A percentile compares a stretch with the other conserved stretches of the same genome.
Evolutionary conservation across 2,113 vertebrate genomes (phyloP).

Genomic region (Speoplatyrhinus poulsoni): DNA sequence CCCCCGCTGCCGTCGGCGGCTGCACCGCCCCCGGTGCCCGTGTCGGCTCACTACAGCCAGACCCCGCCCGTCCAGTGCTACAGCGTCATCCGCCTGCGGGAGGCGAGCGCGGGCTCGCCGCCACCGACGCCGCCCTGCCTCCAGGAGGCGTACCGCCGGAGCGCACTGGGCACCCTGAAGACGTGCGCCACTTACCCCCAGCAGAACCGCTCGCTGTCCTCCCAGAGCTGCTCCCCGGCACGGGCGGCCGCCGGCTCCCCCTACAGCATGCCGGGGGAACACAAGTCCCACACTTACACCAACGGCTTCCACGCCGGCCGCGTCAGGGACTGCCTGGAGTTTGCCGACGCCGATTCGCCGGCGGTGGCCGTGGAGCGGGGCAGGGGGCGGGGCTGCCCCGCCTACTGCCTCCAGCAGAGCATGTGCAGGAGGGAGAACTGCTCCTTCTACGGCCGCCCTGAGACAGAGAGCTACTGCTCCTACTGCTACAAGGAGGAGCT

Average conservation of each 20-base stretch:
- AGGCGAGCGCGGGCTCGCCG: slow-evolving; percentile 79
- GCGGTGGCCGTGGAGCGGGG: slow-evolving; percentile 83
- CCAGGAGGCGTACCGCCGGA: slow-evolving; percentile 85
- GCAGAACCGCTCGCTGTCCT: slow-evolving; percentile 94
- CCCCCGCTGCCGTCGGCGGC: slow-evolving; percentile 65
- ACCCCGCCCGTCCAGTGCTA: slow-evolving; percentile 90
- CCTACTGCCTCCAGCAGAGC: slow-evolving; percentile 89
- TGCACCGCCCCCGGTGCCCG: slow-evolving; percentile 81
- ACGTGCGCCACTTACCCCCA: slow-evolving; percentile 97
- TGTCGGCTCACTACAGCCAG: slow-evolving; percentile 93
- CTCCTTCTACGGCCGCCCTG: slow-evolving; percentile 94
- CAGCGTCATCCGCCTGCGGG: slow-evolving; percentile 93
- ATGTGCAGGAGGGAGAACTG: slow-evolving; percentile 96
- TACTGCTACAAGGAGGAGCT: slow-evolving; percentile 98
- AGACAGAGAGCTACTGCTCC: slow-evolving; percentile 97
- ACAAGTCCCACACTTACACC: slow-evolving; percentile 94
- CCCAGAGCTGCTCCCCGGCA: slow-evolving; percentile 94
- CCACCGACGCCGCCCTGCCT: slow-evolving; percentile 78
- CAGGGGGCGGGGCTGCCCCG: neutral
- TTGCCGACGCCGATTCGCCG: slow-evolving; percentile 87
- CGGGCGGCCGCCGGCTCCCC: slow-evolving; percentile 85
- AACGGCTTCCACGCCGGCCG: slow-evolving; percentile 87
- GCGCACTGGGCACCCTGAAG: slow-evolving; percentile 87
- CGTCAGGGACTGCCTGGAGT: slow-evolving; percentile 89
- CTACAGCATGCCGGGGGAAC: slow-evolving; percentile 85